Evolutionary conservation across 2,888 invertebrate species (phyloP).

Genomic region (Argynnis bischoffii): DNA sequence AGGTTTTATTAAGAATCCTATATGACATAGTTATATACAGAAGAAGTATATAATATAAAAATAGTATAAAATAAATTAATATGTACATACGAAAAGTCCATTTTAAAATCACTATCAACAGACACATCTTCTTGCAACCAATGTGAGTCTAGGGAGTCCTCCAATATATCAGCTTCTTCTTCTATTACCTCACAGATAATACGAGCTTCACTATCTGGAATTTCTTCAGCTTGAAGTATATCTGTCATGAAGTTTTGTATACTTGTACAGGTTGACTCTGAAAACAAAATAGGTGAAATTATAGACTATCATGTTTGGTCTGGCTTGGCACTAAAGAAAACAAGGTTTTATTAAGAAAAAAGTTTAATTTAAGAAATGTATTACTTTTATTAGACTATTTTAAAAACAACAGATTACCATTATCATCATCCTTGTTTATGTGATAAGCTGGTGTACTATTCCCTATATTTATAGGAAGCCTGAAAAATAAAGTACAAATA

Average conservation of each 20-base stretch:
- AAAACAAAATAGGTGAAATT: conserved; percentile 34
- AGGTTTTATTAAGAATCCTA: no score
- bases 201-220: conserved; percentile 64
- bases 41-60: background rate
- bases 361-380: no score
- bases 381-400: background rate
- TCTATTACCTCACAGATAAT: conserved; percentile 70
- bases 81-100: conserved; percentile 58
- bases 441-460: conserved; percentile 60
- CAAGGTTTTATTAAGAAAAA: no score
- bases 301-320: no score
- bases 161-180: conserved; percentile 70
- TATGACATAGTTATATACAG: no score
- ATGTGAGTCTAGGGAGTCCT: conserved; percentile 71
- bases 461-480: conserved; percentile 57
- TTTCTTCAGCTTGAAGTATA: conserved; percentile 62
- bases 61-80: background rate
- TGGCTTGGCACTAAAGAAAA: no score
- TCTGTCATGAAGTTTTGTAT: conserved; percentile 75
- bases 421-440: conserved; percentile 65
- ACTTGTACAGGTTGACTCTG: conserved; percentile 74
- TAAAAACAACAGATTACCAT: conserved; percentile 53
- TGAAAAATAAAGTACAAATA: conserved; percentile 42
- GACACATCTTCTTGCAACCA: conserved; percentile 72
- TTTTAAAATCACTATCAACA: conserved; percentile 57